These are phyloP conservation scores for Trematomus loennbergii DNA, from an alignment of 2,113 vertebrate genomes.

Conservation along the genomic window DNA sequence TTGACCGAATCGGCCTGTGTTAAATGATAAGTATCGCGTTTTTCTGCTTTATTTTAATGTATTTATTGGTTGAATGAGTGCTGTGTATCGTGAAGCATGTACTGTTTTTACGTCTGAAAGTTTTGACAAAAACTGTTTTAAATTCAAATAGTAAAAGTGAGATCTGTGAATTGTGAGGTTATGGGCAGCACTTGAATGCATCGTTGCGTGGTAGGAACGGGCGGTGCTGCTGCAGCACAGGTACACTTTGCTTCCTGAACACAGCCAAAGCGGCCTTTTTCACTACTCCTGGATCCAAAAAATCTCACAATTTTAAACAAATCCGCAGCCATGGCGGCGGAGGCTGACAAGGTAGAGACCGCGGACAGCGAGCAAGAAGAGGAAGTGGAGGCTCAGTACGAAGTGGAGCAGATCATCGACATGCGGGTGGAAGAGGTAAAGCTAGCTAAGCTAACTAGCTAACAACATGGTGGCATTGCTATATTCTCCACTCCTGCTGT, in stretches of 20 bases:
- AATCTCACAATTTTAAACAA: background rate
- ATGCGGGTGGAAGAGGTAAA: conserved; percentile 90
- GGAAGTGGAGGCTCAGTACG: conserved; percentile 90
- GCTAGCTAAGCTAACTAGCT: conserved; percentile 26
- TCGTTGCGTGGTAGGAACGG: conserved; percentile 41
- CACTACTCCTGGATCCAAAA: background rate
- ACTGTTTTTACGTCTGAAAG: too few species aligned
- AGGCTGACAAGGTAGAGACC: conserved; percentile 73
- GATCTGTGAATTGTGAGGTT: background rate
- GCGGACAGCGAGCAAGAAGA: conserved; percentile 88
- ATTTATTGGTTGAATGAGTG: too few species aligned
- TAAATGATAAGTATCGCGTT: too few species aligned
- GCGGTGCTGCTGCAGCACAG: conserved; percentile 43
- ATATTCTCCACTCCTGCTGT: conserved; percentile 26
- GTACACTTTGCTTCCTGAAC: background rate
- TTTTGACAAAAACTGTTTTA: too few species aligned
- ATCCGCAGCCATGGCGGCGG: conserved; percentile 62
- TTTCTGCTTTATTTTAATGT: too few species aligned
- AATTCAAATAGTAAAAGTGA: too few species aligned
- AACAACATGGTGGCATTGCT: conserved; percentile 44
- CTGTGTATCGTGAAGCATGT: too few species aligned
- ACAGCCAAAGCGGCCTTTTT: conserved; percentile 30
- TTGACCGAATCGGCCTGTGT: too few species aligned
- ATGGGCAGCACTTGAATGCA: conserved; percentile 37
- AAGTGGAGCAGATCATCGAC: conserved; percentile 97